Percentiles rank a stretch among this genome's conserved stretches.
Evolutionary conservation across 2,113 vertebrate genomes (phyloP).

Genomic region (Actinemys pallida): DNA sequence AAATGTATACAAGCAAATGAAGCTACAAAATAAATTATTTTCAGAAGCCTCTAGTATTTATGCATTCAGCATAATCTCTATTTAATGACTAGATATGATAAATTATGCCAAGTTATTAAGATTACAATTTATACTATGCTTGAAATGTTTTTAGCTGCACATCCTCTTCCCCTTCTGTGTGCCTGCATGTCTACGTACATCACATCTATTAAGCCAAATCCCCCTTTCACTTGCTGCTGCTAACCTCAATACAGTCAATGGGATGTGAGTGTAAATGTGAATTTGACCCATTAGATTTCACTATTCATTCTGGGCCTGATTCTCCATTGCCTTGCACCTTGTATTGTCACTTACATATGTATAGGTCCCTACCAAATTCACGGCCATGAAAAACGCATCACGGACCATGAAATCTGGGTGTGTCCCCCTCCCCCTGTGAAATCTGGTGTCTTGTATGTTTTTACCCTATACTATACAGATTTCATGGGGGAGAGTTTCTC

Average conservation of each 20-base stretch:
- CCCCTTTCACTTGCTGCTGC: background rate
- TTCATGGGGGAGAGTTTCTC: too few relatives aligned
- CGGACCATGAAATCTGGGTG: too few relatives aligned
- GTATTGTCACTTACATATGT: background rate
- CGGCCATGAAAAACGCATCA: too few relatives aligned
- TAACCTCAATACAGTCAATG: too few relatives aligned
- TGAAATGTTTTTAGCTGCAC: conserved; percentile 8
- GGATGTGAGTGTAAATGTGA: background rate
- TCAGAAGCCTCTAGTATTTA: background rate
- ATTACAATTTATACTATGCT: background rate
- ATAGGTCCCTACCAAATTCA: background rate
- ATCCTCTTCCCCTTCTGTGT: background rate
- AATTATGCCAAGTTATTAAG: background rate
- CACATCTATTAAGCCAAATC: background rate
- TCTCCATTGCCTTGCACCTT: background rate
- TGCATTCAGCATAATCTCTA: background rate
- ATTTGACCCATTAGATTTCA: background rate
- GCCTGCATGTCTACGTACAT: background rate
- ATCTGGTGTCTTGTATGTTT: too few relatives aligned
- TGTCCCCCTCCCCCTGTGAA: too few relatives aligned
- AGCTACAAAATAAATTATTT: background rate
- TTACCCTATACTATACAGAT: too few relatives aligned
- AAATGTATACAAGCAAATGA: background rate
- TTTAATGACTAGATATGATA: background rate
- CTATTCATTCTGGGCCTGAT: background rate